These are phyloP conservation scores for Arenaria interpres DNA, from an alignment of 2,113 vertebrate species.

Conservation along the genomic window DNA sequence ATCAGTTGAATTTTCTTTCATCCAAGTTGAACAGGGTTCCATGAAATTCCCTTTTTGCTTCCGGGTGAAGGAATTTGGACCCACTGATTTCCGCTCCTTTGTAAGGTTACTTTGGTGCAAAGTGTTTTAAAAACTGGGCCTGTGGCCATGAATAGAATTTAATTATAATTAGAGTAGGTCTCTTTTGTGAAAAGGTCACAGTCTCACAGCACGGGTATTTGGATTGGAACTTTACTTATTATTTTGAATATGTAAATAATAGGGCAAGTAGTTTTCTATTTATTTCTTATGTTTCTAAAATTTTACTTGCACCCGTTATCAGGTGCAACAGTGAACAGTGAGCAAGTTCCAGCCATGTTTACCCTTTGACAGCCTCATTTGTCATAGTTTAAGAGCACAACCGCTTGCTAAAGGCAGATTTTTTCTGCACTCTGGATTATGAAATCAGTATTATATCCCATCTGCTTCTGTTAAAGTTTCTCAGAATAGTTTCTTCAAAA, in stretches of 20 bases:
- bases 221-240: background rate
- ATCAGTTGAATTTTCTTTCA: background rate
- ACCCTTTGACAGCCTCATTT: background rate
- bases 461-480: background rate
- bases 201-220: background rate
- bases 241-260: background rate
- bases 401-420: background rate
- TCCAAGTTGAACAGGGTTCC: background rate
- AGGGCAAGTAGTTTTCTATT: background rate
- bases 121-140: background rate
- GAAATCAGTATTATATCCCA: background rate
- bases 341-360: background rate
- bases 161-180: background rate
- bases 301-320: background rate
- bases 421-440: accelerated
- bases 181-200: background rate
- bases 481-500: background rate
- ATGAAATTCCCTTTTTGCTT: background rate
- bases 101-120: background rate
- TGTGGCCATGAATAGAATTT: background rate
- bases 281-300: background rate
- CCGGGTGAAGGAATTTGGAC: background rate
- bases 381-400: background rate
- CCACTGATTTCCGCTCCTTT: background rate
- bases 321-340: background rate